Conservation (phyloP, 30 jellyfish, hydroid and myxozoan genomes). For the Hydractinia echinata region DNA sequence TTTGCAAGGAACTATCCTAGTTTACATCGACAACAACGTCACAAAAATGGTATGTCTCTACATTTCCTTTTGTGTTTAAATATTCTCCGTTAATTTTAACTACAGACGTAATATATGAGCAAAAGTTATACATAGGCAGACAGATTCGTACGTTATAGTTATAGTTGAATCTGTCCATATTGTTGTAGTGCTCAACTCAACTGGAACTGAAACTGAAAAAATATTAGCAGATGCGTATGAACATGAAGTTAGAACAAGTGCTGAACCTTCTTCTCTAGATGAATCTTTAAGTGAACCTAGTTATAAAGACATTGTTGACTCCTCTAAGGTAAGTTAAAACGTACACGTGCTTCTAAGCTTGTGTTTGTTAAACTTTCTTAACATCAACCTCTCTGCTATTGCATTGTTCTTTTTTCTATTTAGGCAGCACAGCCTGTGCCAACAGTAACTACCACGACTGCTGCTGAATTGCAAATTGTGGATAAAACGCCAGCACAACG, state of each 20-base stretch:
- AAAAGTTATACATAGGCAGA: neutral
- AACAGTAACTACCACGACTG: no score
- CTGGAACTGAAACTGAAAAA: constrained; percentile 15
- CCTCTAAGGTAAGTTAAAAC: neutral
- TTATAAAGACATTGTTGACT: neutral
- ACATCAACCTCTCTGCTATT: neutral
- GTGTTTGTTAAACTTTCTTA: neutral
- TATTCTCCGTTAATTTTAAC: neutral
- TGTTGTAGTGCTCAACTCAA: neutral
- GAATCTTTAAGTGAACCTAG: neutral
- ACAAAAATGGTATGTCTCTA: neutral
- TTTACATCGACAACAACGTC: neutral
- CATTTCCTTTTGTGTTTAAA: neutral
- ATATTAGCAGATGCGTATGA: constrained; percentile 14
- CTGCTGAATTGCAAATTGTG: no score
- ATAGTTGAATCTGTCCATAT: neutral
- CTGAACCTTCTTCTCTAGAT: neutral
- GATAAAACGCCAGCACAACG: constrained; percentile 1
- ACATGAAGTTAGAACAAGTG: constrained; percentile 9
- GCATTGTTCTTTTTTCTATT: neutral
- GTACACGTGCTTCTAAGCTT: no score
- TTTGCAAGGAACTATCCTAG: constrained; percentile 26
- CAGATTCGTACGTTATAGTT: neutral
- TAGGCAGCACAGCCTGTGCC: neutral
- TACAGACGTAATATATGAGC: neutral